These are phyloP conservation scores for Limnephilus rhombicus DNA, from an alignment of 2,888 invertebrate species.

Conservation along the genomic window DNA sequence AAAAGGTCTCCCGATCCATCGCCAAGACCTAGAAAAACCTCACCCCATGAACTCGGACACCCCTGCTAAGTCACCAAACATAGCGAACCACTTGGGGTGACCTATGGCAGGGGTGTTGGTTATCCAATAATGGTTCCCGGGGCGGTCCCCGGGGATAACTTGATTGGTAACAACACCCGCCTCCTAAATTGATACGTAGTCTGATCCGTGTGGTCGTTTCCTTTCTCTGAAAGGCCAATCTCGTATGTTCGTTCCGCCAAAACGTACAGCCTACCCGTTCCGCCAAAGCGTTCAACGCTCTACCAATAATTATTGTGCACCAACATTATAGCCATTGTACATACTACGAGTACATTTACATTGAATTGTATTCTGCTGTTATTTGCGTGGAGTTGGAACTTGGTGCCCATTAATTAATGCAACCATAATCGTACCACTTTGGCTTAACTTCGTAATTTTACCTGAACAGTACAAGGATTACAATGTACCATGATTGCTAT, in stretches of 20 bases:
- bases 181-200: not conserved
- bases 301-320: slow-evolving; percentile 4
- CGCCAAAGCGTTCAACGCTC: not conserved
- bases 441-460: not conserved
- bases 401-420: not conserved
- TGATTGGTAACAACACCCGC: no score
- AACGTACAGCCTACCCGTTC: not conserved
- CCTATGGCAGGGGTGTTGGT: no score
- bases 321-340: slow-evolving; percentile 9
- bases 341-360: not conserved
- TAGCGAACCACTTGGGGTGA: no score
- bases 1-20: no score
- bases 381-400: not conserved
- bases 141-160: no score
- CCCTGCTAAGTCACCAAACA: no score
- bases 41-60: no score
- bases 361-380: not conserved
- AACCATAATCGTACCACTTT: not conserved
- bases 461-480: not conserved
- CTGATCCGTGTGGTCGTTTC: not conserved
- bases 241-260: slow-evolving; percentile 10
- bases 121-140: no score
- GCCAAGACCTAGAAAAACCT: no score
- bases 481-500: no score
- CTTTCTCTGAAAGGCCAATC: not conserved